Conservation (phyloP, 2,888 invertebrate genomes). For the Drosophila kanekoi region DNA sequence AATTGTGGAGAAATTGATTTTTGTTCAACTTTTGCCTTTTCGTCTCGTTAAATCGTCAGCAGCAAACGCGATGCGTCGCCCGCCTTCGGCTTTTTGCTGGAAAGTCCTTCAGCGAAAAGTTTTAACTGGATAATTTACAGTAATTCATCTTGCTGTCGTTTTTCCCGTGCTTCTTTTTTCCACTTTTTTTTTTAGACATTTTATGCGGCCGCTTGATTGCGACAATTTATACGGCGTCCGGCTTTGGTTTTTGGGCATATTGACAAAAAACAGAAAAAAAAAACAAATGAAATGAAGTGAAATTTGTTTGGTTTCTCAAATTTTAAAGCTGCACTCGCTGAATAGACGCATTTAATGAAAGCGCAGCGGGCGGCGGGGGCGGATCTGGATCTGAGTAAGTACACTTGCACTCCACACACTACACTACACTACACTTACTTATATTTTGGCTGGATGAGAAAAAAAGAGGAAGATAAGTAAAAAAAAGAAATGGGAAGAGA, state of each 20-base stretch:
- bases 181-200: slow-evolving; percentile 13
- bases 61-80: neutral
- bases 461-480: slow-evolving; percentile 27
- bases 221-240: slow-evolving; percentile 74
- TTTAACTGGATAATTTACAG: slow-evolving; percentile 80
- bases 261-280: slow-evolving; percentile 28
- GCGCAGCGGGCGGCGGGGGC: slow-evolving; percentile 17
- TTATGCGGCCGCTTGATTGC: slow-evolving; percentile 71
- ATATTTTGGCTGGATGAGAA: slow-evolving; percentile 46
- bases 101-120: slow-evolving; percentile 56
- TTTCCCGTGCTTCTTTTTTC: slow-evolving; percentile 20
- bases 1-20: slow-evolving; percentile 39
- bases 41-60: slow-evolving; percentile 43
- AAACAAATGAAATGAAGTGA: neutral
- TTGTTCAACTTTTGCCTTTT: slow-evolving; percentile 19
- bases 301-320: slow-evolving; percentile 9
- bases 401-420: slow-evolving; percentile 48
- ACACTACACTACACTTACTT: slow-evolving; percentile 61
- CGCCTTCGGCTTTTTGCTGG: slow-evolving; percentile 38
- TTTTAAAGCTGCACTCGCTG: slow-evolving; percentile 64
- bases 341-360: slow-evolving; percentile 70
- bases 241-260: slow-evolving; percentile 59
- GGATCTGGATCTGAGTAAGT: slow-evolving; percentile 28
- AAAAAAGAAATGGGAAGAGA: slow-evolving; percentile 20
- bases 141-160: slow-evolving; percentile 78